Percentiles rank a stretch among this genome's conserved stretches.
Conservation (phyloP, 2,113 vertebrate genomes). For the Baryphthengus martii region DNA sequence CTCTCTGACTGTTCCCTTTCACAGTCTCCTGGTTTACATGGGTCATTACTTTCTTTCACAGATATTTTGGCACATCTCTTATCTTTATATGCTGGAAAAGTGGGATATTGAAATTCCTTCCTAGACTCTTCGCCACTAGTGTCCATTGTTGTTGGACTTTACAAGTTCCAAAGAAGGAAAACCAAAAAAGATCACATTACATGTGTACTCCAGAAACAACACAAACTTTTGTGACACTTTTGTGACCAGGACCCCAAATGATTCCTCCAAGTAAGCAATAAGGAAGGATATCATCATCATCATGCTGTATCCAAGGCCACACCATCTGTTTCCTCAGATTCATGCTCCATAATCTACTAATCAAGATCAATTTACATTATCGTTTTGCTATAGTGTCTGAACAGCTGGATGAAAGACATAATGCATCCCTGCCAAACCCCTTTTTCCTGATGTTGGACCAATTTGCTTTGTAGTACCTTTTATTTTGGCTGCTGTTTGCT, state of each 20-base stretch:
- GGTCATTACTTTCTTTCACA: not conserved
- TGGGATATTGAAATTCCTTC: not conserved
- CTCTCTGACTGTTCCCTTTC: not conserved
- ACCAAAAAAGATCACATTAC: not conserved
- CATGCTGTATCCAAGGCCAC: not conserved
- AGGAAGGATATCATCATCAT: constrained; percentile 4
- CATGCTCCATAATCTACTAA: not conserved
- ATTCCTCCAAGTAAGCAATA: not conserved
- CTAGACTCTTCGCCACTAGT: not conserved
- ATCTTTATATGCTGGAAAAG: not conserved
- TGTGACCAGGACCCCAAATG: not conserved
- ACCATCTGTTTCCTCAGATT: constrained; percentile 10
- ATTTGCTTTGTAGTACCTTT: not conserved
- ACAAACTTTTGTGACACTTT: not conserved
- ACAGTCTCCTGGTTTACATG: not conserved
- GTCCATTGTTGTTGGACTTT: not conserved
- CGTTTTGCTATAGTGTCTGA: not conserved
- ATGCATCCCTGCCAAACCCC: not conserved
- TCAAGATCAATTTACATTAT: not conserved
- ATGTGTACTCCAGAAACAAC: not conserved
- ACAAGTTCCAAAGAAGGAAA: not conserved
- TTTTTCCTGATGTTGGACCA: not conserved
- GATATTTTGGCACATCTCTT: not conserved
- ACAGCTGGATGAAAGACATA: not conserved
- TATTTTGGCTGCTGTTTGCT: not conserved